phyloP scores from a whole-genome alignment of 1,140 invertebrate species.

The Heliconius hewitsoni region DNA sequence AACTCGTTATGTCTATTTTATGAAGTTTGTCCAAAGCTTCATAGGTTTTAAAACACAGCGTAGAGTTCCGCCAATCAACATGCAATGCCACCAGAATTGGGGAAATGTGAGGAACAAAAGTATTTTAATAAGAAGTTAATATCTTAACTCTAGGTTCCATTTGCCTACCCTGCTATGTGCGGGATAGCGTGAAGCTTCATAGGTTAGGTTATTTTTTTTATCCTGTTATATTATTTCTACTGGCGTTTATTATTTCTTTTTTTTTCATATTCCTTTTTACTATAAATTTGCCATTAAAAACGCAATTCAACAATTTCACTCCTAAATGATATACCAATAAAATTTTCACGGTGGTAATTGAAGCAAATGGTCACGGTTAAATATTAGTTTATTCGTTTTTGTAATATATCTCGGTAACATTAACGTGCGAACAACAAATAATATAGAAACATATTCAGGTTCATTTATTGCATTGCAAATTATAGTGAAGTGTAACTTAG shows the following conservation, averaged over 20 bases:
- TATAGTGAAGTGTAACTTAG: not conserved
- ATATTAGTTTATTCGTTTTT: not conserved
- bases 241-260: not conserved
- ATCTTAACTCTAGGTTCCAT: too few species aligned
- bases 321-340: not conserved
- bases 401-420: not conserved
- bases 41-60: too few species aligned
- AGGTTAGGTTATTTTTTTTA: too few species aligned
- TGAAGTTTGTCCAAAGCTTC: not conserved
- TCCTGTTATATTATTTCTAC: too few species aligned
- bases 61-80: too few species aligned
- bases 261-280: not conserved
- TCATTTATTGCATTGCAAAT: not conserved
- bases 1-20: not conserved
- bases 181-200: too few species aligned
- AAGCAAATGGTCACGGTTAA: not conserved
- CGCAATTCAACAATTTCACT: constrained; percentile 18
- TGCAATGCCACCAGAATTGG: too few species aligned
- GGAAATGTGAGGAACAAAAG: too few species aligned
- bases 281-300: too few species aligned
- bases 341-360: not conserved
- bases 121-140: too few species aligned
- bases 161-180: too few species aligned
- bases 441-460: not conserved
- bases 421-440: not conserved